Percentiles rank a stretch among this genome's conserved stretches.
Conservation (phyloP, 2,797 vertebrate genomes). For the Periophthalmus magnuspinnatus region DNA sequence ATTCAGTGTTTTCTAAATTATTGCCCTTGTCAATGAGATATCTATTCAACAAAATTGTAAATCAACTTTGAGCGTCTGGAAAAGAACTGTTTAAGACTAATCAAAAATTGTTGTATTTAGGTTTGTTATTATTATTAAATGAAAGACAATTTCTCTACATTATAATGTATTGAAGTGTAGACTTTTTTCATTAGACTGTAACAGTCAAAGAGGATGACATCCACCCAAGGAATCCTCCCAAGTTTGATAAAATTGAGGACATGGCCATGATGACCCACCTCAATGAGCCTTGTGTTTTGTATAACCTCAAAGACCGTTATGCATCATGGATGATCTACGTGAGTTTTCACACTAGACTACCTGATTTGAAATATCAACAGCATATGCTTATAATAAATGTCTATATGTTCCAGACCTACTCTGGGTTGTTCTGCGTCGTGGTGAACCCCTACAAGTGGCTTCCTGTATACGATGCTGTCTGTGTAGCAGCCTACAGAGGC, state of each 20-base stretch:
- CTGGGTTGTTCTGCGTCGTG: slow-evolving; percentile 83
- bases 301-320: slow-evolving; percentile 76
- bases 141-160: too few species aligned
- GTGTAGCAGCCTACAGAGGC: slow-evolving; percentile 49
- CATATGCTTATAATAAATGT: neutral
- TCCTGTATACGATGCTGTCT: slow-evolving; percentile 67
- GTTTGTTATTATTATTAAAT: too few species aligned
- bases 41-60: too few species aligned
- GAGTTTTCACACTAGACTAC: slow-evolving; percentile 7
- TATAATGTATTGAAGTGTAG: neutral
- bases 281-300: slow-evolving; percentile 78
- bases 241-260: slow-evolving; percentile 91
- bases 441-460: slow-evolving; percentile 88
- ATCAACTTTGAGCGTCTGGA: too few species aligned
- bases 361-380: neutral
- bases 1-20: neutral
- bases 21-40: too few species aligned
- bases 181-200: slow-evolving; percentile 18
- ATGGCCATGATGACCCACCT: slow-evolving; percentile 96
- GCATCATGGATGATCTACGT: slow-evolving; percentile 76
- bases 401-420: slow-evolving; percentile 77
- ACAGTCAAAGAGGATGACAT: slow-evolving; percentile 66
- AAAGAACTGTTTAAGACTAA: too few species aligned
- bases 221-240: slow-evolving; percentile 86
- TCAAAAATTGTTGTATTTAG: too few species aligned